Percentiles rank a stretch among this genome's conserved stretches.
Conservation (phyloP, 2,113 vertebrate genomes). For the Mustela lutreola region DNA sequence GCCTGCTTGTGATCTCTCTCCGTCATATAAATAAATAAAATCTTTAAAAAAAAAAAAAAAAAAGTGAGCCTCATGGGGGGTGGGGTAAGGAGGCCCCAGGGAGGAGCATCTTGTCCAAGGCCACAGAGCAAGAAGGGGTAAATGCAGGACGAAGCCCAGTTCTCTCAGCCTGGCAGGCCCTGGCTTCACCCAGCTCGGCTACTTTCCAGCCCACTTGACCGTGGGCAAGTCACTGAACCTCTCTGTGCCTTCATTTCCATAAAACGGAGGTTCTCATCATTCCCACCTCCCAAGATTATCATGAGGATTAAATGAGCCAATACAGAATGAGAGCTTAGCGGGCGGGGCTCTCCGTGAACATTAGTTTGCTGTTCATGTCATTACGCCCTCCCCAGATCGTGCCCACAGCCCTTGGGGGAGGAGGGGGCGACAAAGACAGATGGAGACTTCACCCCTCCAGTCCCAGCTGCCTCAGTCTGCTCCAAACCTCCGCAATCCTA, state of each 20-base stretch:
- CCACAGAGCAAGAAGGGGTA: neutral
- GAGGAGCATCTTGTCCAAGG: neutral
- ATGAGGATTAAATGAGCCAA: neutral
- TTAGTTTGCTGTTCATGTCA: neutral
- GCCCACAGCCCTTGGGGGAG: neutral
- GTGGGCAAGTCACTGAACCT: neutral
- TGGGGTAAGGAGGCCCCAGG: neutral
- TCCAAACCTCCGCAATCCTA: neutral
- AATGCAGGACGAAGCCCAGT: neutral
- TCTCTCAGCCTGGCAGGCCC: neutral
- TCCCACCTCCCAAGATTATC: neutral
- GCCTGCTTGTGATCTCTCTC: too few relatives aligned
- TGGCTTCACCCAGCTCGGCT: neutral
- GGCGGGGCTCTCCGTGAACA: accelerated
- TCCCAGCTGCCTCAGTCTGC: neutral
- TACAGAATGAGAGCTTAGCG: accelerated
- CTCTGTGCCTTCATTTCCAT: neutral
- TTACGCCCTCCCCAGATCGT: neutral
- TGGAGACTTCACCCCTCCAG: neutral
- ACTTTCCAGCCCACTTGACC: neutral
- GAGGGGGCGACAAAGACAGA: neutral
- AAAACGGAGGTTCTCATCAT: neutral
- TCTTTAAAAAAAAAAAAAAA: too few relatives aligned
- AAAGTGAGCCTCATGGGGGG: too few relatives aligned
- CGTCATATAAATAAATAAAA: too few relatives aligned